phyloP scores from a whole-genome alignment of 1,140 invertebrate genomes.

The Lysiphlebus fabarum region DNA sequence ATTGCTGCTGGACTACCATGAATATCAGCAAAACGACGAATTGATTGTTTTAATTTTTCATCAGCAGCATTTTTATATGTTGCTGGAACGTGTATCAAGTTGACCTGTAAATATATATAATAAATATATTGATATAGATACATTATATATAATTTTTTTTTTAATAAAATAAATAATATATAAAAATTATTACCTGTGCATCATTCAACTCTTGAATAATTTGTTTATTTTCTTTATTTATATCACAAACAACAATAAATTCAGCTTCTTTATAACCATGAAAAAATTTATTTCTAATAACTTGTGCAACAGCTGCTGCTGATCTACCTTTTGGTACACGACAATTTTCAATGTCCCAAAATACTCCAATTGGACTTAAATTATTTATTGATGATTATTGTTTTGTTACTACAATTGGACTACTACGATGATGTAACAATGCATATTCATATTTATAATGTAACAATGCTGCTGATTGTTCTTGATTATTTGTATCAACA shows the following conservation, averaged over 20 bases:
- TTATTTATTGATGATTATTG: conserved; percentile 45
- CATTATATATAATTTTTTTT: neutral
- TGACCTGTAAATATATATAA: conserved; percentile 61
- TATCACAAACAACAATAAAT: conserved; percentile 80
- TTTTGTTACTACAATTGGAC: conserved; percentile 33
- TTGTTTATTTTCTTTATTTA: conserved; percentile 73
- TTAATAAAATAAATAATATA: neutral
- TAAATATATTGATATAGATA: conserved; percentile 25
- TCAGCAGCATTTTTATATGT: conserved; percentile 88
- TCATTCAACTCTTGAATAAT: conserved; percentile 82
- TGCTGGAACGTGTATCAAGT: conserved; percentile 79
- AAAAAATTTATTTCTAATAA: conserved; percentile 77
- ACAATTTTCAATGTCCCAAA: conserved; percentile 93
- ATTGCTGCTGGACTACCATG: conserved; percentile 72
- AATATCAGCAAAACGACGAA: conserved; percentile 79
- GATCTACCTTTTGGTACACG: conserved; percentile 78
- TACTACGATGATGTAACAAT: conserved; percentile 37
- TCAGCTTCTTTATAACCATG: conserved; percentile 76
- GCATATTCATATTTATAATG: conserved; percentile 37
- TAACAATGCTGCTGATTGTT: conserved; percentile 20
- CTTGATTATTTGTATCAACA: conserved; percentile 27
- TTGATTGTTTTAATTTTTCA: conserved; percentile 81
- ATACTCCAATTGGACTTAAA: conserved; percentile 76
- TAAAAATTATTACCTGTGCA: conserved; percentile 66
- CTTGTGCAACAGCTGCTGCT: conserved; percentile 72